Base-by-base conservation (phyloP, 1,140 invertebrate genomes). In the Mycetomoellerius zeteki region DNA sequence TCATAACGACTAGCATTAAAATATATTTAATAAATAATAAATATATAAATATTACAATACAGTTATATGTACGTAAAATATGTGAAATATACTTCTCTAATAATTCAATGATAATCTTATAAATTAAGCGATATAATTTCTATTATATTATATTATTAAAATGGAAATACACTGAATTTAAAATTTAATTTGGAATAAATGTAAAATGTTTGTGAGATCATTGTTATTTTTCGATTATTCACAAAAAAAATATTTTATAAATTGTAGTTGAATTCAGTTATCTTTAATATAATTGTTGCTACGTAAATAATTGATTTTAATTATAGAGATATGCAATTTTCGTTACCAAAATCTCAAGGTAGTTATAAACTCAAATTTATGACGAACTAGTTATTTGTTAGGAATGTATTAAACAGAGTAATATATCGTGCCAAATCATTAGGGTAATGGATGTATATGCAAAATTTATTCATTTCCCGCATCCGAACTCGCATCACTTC, bases 181-280 rank as follows among this genome's bases (percentile, higher is more conserved):
- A 43, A 33, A 27, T 58, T 60, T 43, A n/a, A 60, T 24, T 14
- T 72, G 19, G 12, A 54, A 60, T 19, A 62, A 54, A 56, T 56
- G 27, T 76, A 1, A 76, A 60, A 4, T 47, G 21, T 77, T 4
- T 80, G 14, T 52, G 27, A n/a, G 0, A 62, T 37, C 10, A 76
- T 30, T 50, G 0, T 50, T 10, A 50, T 54, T 30, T 65, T 2
- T 64, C 12, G 3, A 54, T 67, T 67, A 52, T 33, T 80, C 8
- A 43, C 33, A 33, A 65, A 78, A 33, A 65, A 78, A 67, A 69
- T 69, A 47, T 65, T 78, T 50, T 50, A 52, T 52, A 21, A 67
- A 52, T 52, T 1, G 0, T 14, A 1, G 2, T 0, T 43, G 21
- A 67, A 67, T 37, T 67, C 24, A 43, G 16, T 24, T 27, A 14